These are phyloP conservation scores for Tenrec ecaudatus DNA, from an alignment of 2,113 vertebrate species.

Conservation along the genomic window DNA sequence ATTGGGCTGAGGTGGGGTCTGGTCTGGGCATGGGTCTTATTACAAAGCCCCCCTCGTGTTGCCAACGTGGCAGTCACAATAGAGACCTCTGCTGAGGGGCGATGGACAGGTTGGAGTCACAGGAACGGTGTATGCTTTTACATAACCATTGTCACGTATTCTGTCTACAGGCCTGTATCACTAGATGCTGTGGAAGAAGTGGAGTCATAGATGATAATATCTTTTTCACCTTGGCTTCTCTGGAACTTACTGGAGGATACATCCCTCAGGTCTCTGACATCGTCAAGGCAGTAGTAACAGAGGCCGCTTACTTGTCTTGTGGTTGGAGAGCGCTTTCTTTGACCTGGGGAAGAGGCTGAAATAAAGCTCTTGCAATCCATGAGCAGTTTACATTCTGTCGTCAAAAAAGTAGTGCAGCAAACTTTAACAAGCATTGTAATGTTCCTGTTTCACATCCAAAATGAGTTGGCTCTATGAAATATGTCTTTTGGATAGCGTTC, in stretches of 20 bases:
- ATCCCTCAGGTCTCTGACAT: slow-evolving; percentile 86
- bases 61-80: background rate
- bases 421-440: background rate
- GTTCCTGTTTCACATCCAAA: background rate
- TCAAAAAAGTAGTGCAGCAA: background rate
- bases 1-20: background rate
- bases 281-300: slow-evolving; percentile 90
- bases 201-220: slow-evolving; percentile 91
- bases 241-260: slow-evolving; percentile 90
- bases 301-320: slow-evolving; percentile 91
- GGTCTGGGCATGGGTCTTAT: background rate
- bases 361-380: background rate
- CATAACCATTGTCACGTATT: background rate
- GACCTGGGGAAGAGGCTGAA: slow-evolving; percentile 84
- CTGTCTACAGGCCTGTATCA: slow-evolving; percentile 88
- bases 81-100: background rate
- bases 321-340: slow-evolving; percentile 94
- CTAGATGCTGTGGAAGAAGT: slow-evolving; percentile 85
- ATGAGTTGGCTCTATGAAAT: background rate
- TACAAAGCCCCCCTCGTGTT: background rate
- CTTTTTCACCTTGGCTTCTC: slow-evolving; percentile 93
- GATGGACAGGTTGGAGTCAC: background rate
- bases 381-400: background rate
- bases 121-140: background rate
- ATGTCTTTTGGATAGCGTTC: background rate